Evolutionary conservation across 2,888 invertebrate genomes (phyloP), one percentile per base, ranked within the genome.

Genomic region (Heliconius erato): DNA sequence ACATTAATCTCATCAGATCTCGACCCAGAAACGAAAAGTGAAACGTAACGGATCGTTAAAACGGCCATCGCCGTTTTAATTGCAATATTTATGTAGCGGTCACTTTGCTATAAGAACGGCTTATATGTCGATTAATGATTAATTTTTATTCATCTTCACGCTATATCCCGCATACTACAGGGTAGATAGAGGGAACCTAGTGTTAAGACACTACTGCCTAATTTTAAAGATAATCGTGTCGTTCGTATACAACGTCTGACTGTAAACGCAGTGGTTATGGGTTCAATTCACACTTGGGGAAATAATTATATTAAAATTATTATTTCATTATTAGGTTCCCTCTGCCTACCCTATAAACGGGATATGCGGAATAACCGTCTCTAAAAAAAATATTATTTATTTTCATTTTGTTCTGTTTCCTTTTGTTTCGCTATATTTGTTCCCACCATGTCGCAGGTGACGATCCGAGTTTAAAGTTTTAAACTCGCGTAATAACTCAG

Each of bases 21-120:
- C 44, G 67, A 76, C 76, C 76, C 59, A 76, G 59, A 76, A 76
- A 76, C 35, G 14, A 78, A 78, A 67, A 78, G 19, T 67, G 67
- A 67, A 23, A 63, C 77, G 77, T 44, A 78, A 44, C 40, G 59
- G 40, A 44, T 78, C 65, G 67, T 78, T 78, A 78, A 78, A 63
- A 78, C 65, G 26, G 44, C 67, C 44, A 28, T 67, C 65, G 40
- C 77, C 77, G 67, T 67, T 78, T 78, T 78, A 78, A 78, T 78
- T 78, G 67, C 65, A 23, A 26, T 78, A 40, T 67, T 65, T 44
- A 78, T n/a, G 12, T 67, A 28, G 44, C 67, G 77, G 77, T 65
- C 77, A 44, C 44, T 78, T 78, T 77, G 63, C 40, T 65, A 16
- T 23, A 35, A 35, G 63, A 35, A n/a, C 40, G 63, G 14, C 32